phyloP scores from a whole-genome alignment of 2,888 invertebrate species.

The Lasioglossum leucozonium region DNA sequence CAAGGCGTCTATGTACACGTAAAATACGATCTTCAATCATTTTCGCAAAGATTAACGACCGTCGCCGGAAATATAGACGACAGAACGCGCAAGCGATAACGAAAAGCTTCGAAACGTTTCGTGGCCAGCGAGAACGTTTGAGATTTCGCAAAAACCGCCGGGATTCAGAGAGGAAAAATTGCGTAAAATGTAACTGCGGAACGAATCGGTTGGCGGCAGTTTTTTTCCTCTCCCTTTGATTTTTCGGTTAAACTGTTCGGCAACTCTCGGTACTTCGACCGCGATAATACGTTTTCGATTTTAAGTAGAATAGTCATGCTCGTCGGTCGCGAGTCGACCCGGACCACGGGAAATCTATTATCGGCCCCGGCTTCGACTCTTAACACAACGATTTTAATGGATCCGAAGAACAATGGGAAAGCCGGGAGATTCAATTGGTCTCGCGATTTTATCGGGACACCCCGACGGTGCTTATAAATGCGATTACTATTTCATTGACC shows the following conservation, averaged over 20 bases:
- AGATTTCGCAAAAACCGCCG: neutral
- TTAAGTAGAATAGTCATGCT: neutral
- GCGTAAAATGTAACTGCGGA: neutral
- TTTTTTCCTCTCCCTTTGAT: neutral
- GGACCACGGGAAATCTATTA: slow-evolving; percentile 25
- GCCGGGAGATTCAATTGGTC: slow-evolving; percentile 30
- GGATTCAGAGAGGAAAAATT: neutral
- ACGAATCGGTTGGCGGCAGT: neutral
- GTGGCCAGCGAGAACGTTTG: neutral
- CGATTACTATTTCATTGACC: slow-evolving; percentile 3
- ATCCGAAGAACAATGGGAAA: slow-evolving; percentile 27
- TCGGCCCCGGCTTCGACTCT: slow-evolving; percentile 10
- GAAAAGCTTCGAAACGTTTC: neutral
- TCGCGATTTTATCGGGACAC: slow-evolving; percentile 6
- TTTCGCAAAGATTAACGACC: neutral
- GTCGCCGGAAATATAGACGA: neutral
- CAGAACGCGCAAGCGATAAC: neutral
- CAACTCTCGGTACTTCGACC: neutral
- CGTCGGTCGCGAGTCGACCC: neutral
- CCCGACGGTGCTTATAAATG: neutral
- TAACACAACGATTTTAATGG: slow-evolving; percentile 23
- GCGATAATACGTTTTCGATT: slow-evolving; percentile 17
- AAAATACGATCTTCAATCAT: neutral
- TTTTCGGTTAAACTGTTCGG: neutral
- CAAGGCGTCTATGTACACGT: neutral